Evolutionary conservation across 2,113 vertebrate genomes (phyloP), one percentile per base, ranked within the genome.

Genomic region (Prietella phreatophila): DNA sequence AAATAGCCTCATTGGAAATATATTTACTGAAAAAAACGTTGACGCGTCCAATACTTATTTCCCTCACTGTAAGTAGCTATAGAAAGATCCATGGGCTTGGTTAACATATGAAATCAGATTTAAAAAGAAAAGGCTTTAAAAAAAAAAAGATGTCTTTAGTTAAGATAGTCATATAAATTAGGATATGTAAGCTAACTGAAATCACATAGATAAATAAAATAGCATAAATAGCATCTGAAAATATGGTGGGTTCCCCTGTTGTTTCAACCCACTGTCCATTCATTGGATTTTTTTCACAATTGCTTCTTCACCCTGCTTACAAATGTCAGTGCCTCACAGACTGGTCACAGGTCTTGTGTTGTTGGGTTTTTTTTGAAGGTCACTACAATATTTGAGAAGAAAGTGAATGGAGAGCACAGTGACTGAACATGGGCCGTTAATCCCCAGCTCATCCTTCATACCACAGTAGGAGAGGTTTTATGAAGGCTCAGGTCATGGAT

Each of bases 381-480:
- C 85, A 80, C 58, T 53, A 9, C 17, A 76, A 79, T 33, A 79
- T 79, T 63, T 25, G 27, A 65, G 58, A 65, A 86, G 85, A 65
- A 65, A 33, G 55, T 13, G 13, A 60, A 86, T 25, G 9, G 75
- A 22, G 60, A 53, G 60, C 17, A 53, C 17, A 61, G 17, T 30
- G 84, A 78, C 25, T 61, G 84, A 33, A 78, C 71, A 78, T 30
- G 19, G 50, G 80, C 22, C 5, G 13, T 47, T 87, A 82, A 73
- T 87, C 53, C 47, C 33, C 39, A 50, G 63, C 55, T 42, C 47
- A 82, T 87, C n/a, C 65, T 17, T 73, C 79, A 50, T 9, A 58
- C 33, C 8, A n/a, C 80, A 47, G 79, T 82, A 55, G 14, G 79
- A 82, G 20, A 55, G 79, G 79, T 87, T 82, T 87, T 56, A 87